Evolutionary conservation across 2,113 vertebrate genomes (phyloP).

Genomic region (Hoplias malabaricus): DNA sequence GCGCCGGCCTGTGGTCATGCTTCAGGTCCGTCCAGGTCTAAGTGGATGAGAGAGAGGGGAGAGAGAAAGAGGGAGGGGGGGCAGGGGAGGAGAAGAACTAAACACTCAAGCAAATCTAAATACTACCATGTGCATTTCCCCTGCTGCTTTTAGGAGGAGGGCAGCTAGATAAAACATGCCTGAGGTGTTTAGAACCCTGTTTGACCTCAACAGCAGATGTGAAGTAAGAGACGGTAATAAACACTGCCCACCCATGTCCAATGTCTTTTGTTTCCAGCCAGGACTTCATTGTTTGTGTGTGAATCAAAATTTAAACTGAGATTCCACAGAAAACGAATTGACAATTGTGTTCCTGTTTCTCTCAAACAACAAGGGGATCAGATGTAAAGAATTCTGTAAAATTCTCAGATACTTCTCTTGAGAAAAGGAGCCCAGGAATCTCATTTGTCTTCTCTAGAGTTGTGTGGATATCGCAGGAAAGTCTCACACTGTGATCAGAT

Average conservation of each 20-base stretch:
- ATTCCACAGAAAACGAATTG: too few relatives aligned
- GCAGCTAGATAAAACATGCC: constrained; percentile 34
- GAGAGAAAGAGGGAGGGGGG: constrained; percentile 37
- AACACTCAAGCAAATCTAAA: constrained; percentile 27
- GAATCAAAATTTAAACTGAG: constrained; percentile 4
- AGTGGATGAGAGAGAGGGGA: neutral
- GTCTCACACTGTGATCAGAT: too few relatives aligned
- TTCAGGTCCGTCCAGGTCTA: constrained; percentile 25
- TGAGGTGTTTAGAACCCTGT: constrained; percentile 42
- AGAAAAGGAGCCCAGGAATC: too few relatives aligned
- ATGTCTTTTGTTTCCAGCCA: constrained; percentile 25
- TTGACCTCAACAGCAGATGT: constrained; percentile 35
- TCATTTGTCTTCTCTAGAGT: too few relatives aligned
- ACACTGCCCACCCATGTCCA: constrained; percentile 16
- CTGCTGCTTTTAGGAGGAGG: constrained; percentile 33
- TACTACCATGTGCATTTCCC: constrained; percentile 27
- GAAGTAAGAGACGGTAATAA: constrained; percentile 26
- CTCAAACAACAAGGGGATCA: too few relatives aligned
- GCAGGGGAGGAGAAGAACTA: constrained; percentile 42
- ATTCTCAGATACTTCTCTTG: too few relatives aligned
- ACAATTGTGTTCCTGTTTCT: too few relatives aligned
- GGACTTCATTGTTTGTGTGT: neutral
- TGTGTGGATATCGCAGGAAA: too few relatives aligned
- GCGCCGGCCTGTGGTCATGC: constrained; percentile 5
- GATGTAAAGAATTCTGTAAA: too few relatives aligned